Conservation (phyloP, 2,888 invertebrate species). For the Physocephala rufipes region DNA sequence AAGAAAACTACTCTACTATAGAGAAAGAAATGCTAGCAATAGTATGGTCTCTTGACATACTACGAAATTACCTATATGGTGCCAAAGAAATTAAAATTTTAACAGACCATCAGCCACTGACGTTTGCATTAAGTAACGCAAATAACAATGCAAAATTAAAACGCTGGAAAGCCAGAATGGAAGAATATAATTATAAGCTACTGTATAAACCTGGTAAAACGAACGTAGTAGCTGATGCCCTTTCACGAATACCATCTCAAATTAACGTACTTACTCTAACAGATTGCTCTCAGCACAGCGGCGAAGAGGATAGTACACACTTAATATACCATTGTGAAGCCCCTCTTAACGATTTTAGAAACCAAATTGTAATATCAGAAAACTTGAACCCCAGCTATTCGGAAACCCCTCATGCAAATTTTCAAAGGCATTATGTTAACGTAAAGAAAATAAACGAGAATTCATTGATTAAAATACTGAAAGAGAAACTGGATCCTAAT, state of each 20-base stretch:
- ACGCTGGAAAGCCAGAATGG: background rate
- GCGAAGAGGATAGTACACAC: background rate
- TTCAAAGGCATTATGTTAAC: slow-evolving; percentile 6
- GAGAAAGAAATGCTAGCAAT: slow-evolving; percentile 40
- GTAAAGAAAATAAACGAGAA: background rate
- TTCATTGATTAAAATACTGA: background rate
- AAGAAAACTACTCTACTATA: slow-evolving; percentile 32
- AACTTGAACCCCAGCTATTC: too few relatives aligned
- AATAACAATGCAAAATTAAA: too few relatives aligned
- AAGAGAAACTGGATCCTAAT: background rate
- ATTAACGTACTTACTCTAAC: slow-evolving; percentile 12
- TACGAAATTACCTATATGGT: slow-evolving; percentile 30
- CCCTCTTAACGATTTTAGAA: slow-evolving; percentile 30
- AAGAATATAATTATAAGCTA: slow-evolving; percentile 7
- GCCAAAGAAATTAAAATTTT: slow-evolving; percentile 33
- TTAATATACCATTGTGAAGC: slow-evolving; percentile 9
- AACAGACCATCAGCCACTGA: slow-evolving; percentile 26
- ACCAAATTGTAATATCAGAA: slow-evolving; percentile 20
- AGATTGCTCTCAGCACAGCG: background rate
- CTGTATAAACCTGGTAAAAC: background rate
- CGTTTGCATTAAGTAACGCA: background rate
- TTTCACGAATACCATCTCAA: slow-evolving; percentile 26
- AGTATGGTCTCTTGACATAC: slow-evolving; percentile 34
- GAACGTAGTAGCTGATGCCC: slow-evolving; percentile 5
- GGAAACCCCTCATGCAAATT: background rate